These are phyloP conservation scores for Morpho achilles DNA, from an alignment of 2,888 invertebrate genomes.

Conservation along the genomic window DNA sequence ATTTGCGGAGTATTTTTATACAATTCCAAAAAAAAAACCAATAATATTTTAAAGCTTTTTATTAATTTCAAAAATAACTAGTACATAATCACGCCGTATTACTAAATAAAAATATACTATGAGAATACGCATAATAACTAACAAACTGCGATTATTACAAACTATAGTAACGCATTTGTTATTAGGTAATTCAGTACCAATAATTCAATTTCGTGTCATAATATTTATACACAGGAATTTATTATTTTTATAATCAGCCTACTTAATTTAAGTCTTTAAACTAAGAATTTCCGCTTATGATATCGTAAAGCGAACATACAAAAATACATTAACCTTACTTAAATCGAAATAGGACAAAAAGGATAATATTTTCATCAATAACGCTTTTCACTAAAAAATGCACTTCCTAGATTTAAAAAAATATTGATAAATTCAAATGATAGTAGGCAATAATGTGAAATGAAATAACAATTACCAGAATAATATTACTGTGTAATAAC, in stretches of 20 bases:
- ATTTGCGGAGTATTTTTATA: too few relatives aligned
- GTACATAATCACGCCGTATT: constrained; percentile 70
- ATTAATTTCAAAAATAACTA: constrained; percentile 76
- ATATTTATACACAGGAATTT: constrained; percentile 58
- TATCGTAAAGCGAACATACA: too few relatives aligned
- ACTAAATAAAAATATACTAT: constrained; percentile 68
- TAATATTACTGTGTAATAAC: too few relatives aligned
- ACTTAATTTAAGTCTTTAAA: constrained; percentile 57
- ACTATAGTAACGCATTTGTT: constrained; percentile 31
- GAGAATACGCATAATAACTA: constrained; percentile 61
- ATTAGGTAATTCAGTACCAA: constrained; percentile 60
- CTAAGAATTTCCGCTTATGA: constrained; percentile 14
- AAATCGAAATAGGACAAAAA: too few relatives aligned
- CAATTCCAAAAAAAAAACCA: constrained; percentile 24
- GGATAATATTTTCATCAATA: too few relatives aligned
- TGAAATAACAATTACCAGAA: too few relatives aligned
- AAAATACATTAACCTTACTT: too few relatives aligned
- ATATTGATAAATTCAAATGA: too few relatives aligned
- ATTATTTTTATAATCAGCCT: constrained; percentile 51
- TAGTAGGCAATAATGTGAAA: too few relatives aligned
- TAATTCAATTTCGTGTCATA: constrained; percentile 44
- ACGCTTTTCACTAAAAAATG: too few relatives aligned
- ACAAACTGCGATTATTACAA: constrained; percentile 47
- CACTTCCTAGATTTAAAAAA: too few relatives aligned
- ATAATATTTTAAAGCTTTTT: constrained; percentile 61